Evolutionary conservation across 2,888 invertebrate species (phyloP).

Genomic region (Atethmia centrago): DNA sequence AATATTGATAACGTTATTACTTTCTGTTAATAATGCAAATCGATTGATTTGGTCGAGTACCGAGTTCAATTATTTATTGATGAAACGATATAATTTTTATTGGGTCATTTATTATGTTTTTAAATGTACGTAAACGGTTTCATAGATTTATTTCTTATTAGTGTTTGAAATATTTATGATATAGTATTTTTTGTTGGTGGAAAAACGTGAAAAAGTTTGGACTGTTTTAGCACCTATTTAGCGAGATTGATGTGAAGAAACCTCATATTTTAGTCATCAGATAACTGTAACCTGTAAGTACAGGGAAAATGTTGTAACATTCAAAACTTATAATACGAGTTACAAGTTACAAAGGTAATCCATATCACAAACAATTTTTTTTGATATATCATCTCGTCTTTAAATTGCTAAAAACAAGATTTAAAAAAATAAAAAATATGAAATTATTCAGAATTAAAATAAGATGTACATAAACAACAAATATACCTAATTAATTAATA

Average conservation of each 20-base stretch:
- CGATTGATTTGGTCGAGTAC: slow-evolving; percentile 40
- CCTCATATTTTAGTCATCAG: not conserved
- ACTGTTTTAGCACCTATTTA: slow-evolving; percentile 16
- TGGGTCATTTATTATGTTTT: slow-evolving; percentile 30
- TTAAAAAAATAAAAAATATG: no score
- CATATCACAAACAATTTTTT: no score
- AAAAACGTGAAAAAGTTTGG: slow-evolving; percentile 40
- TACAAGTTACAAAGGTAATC: not conserved
- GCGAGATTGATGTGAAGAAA: not conserved
- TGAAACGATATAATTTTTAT: slow-evolving; percentile 49
- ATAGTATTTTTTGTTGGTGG: not conserved
- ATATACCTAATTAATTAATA: no score
- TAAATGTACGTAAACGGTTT: slow-evolving; percentile 18
- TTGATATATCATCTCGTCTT: no score
- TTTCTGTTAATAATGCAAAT: slow-evolving; percentile 56
- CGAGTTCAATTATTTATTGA: slow-evolving; percentile 37
- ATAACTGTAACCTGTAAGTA: not conserved
- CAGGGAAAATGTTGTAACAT: not conserved
- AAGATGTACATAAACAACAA: no score
- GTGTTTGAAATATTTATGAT: slow-evolving; percentile 22
- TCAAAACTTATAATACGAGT: not conserved
- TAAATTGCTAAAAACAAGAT: not conserved
- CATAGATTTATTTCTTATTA: slow-evolving; percentile 19
- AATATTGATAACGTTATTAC: slow-evolving; percentile 68
- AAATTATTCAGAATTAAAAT: no score